phyloP scores from a whole-genome alignment of 2,888 invertebrate species.

The Proisotoma minuta region DNA sequence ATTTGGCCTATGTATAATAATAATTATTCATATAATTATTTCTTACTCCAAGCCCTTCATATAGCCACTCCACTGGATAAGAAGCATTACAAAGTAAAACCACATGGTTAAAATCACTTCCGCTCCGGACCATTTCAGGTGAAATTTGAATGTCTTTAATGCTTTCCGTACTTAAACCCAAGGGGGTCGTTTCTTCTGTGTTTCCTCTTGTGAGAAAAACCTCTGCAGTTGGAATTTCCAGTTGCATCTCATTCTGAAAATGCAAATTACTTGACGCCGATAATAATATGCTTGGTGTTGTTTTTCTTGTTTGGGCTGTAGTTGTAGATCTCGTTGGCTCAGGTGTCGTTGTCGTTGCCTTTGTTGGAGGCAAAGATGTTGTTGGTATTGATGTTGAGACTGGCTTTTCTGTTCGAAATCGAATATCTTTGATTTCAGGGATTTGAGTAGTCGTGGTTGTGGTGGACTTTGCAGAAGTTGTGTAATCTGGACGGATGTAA shows the following conservation, averaged over 20 bases:
- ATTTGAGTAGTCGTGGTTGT: too few relatives aligned
- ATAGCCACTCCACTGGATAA: slow-evolving; percentile 44
- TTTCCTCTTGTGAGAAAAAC: slow-evolving; percentile 34
- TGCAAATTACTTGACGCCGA: background rate
- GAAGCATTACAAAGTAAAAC: slow-evolving; percentile 43
- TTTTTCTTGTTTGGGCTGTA: background rate
- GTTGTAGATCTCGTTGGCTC: background rate
- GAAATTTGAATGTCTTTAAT: slow-evolving; percentile 35
- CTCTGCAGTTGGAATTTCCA: slow-evolving; percentile 24
- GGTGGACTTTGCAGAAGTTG: too few relatives aligned
- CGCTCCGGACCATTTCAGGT: slow-evolving; percentile 36
- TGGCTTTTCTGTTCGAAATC: background rate
- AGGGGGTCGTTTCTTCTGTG: slow-evolving; percentile 28
- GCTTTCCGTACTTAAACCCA: slow-evolving; percentile 19
- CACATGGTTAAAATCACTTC: slow-evolving; percentile 40
- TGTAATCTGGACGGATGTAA: background rate
- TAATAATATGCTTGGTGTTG: too few relatives aligned
- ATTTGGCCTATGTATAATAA: too few relatives aligned
- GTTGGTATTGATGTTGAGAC: background rate
- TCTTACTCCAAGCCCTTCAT: slow-evolving; percentile 44
- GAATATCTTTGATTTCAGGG: too few relatives aligned
- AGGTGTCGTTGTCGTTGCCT: background rate
- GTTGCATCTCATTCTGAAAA: background rate
- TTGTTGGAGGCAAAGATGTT: background rate
- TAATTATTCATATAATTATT: background rate